Base-by-base conservation (phyloP, 2,797 vertebrate species). In the Epinephelus awoara region DNA sequence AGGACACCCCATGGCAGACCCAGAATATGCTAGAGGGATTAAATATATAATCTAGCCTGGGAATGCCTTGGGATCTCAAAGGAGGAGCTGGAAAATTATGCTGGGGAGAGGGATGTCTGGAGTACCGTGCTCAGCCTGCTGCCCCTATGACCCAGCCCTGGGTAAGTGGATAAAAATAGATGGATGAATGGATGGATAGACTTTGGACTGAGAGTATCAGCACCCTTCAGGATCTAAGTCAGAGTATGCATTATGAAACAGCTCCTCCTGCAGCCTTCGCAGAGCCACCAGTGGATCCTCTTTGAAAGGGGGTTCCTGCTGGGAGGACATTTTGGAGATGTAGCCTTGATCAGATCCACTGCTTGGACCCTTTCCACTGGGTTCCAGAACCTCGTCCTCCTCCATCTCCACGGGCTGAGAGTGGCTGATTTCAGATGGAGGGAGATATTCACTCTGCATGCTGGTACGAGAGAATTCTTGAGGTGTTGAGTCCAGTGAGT, bases 261-360 rank as follows among this genome's bases (percentile, higher is more conserved):
- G 91, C 67, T 89, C 92, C 59, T 92, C 91, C 81, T 98, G 97
- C 65, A 97, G 93, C 78, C 87, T 94, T 21, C 90, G 93, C 67
- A 98, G 90, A 21, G 89, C 94, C 79, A 55, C 82, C 80, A 97
- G 75, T 6, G 94, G 91, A 66, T 95, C 93, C 6, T 87, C 85
- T 18, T 81, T 89, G 1, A 92, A 85, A 0, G 90, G 85, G 14
- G 23, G 46, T 6, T 93, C 91, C 0, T 88, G 94, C 49, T 94
- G 94, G 3, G 94, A 95, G 44, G 97, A 96, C 55, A 91, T 92
- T 51, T 94, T 96, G 47, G 98, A 99, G 88, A 95, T 96, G 72
- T 99, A 98, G 64, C 98, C 98, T 76, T 97, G 98, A 88, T 99
- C 98, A 0, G 97, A 98, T 50, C 96, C 96, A 55, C 91, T 95